Evolutionary conservation across 2,888 invertebrate species (phyloP), one percentile per base, ranked within the genome.

Genomic region (Cenopis cana): DNA sequence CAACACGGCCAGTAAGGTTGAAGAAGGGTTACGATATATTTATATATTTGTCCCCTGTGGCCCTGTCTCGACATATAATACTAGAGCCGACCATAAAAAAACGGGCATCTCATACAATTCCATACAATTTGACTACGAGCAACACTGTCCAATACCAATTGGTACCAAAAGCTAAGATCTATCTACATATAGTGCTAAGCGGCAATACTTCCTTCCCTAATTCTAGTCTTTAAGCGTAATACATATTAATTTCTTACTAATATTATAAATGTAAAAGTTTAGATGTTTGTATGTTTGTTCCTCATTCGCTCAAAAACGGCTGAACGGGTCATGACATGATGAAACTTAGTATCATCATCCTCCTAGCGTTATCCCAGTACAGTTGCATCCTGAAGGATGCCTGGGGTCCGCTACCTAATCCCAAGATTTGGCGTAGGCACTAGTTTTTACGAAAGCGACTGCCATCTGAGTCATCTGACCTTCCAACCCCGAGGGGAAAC

Each of bases 151-250:
- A n/a, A 11, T 49, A 61, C 61, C 61, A 49, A 29, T 11, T 29
- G 49, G 61, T 50, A 59, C 36, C 36, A 59, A 24, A 60, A 60
- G 46, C 60, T 38, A n/a, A n/a, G 60, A 46, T 46, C 60, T 60
- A 49, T 60, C n/a, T 60, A 60, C 46, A 60, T 60, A 60, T 46
- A 60, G 60, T 18, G 61, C 17, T 61, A 61, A 61, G 61, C 61
- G 29, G 24, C 29, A 33, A 61, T 61, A 49, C 61, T 61, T 49
- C 29, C 17, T 49, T 49, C n/a, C 29, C 18, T 46, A 46, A 2
- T 33, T 50, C 12, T 18, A 24, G 33, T 12, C 49, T 61, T 50
- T 61, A 61, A 61, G 61, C 17, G 61, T 61, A 61, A 50, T 50
- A 61, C 61, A 49, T 41, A 33, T 33, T 33, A 6, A 33, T 5